phyloP scores from a whole-genome alignment of 2,888 invertebrate species.

The Lasioglossum marginatum region DNA sequence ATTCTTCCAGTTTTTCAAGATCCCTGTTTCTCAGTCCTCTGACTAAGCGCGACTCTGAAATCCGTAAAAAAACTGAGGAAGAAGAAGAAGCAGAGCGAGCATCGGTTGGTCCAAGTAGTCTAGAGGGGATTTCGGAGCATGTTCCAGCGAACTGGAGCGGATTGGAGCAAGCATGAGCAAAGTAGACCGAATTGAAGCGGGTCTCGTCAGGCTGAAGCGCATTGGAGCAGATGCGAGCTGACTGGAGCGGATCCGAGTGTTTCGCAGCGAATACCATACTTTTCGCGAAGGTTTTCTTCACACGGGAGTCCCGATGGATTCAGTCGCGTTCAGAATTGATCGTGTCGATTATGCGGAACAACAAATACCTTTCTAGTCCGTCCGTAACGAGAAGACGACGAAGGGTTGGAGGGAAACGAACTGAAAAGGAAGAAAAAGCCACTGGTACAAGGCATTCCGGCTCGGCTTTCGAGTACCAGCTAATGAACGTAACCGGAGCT shows the following conservation, averaged over 20 bases:
- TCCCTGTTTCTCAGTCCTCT: neutral
- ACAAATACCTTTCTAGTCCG: conserved; percentile 6
- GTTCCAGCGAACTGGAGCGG: conserved; percentile 8
- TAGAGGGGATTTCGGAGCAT: neutral
- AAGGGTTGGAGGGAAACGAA: conserved; percentile 1
- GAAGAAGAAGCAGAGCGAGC: neutral
- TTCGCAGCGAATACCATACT: neutral
- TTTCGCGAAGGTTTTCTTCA: neutral
- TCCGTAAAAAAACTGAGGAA: neutral
- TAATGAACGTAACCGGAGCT: conserved; percentile 61
- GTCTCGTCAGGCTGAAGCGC: conserved; percentile 1
- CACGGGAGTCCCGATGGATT: neutral
- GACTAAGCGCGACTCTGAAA: neutral
- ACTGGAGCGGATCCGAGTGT: neutral
- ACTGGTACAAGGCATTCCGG: conserved; percentile 33
- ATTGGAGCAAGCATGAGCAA: neutral
- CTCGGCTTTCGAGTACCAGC: conserved; percentile 59
- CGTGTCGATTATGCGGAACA: conserved; percentile 1
- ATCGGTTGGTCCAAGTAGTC: neutral
- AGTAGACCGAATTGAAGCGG: conserved; percentile 21
- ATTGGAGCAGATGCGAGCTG: conserved; percentile 2
- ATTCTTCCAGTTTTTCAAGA: neutral
- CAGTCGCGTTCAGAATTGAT: neutral
- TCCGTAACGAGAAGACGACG: neutral
- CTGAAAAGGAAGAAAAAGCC: conserved; percentile 49